Evolutionary conservation across 2,888 invertebrate species (phyloP).

Genomic region (Coelopa pilipes): DNA sequence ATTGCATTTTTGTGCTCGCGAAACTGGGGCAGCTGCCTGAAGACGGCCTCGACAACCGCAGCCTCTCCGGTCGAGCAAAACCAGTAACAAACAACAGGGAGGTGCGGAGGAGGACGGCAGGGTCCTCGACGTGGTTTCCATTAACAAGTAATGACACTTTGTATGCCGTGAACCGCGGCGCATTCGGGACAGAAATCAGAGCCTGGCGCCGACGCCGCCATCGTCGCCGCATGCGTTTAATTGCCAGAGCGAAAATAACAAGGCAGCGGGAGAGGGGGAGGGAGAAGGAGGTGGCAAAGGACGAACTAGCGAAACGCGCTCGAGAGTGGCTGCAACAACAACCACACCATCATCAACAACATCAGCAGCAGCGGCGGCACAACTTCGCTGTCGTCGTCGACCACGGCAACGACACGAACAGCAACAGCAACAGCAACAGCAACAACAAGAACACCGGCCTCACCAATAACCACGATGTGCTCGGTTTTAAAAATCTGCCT

Average conservation of each 20-base stretch:
- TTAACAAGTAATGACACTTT: conserved; percentile 27
- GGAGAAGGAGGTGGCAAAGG: conserved; percentile 28
- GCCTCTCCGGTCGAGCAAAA: neutral
- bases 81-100: neutral
- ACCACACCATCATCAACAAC: conserved; percentile 35
- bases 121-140: neutral
- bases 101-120: neutral
- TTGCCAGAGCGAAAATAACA: conserved; percentile 56
- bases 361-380: conserved; percentile 26
- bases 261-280: conserved; percentile 46
- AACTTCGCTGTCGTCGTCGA: neutral
- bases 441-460: too few relatives aligned
- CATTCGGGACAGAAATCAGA: conserved; percentile 41
- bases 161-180: conserved; percentile 28
- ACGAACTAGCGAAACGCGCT: conserved; percentile 35
- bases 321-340: conserved; percentile 34
- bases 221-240: conserved; percentile 63
- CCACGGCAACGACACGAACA: conserved; percentile 10
- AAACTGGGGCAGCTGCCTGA: neutral
- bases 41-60: neutral
- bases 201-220: too few relatives aligned
- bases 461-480: conserved; percentile 7
- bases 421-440: too few relatives aligned
- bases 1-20: too few relatives aligned
- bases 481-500: conserved; percentile 18